Evolutionary conservation across 1,140 invertebrate species (phyloP), one percentile per base, ranked within the genome.

Genomic region (Apis laboriosa): DNA sequence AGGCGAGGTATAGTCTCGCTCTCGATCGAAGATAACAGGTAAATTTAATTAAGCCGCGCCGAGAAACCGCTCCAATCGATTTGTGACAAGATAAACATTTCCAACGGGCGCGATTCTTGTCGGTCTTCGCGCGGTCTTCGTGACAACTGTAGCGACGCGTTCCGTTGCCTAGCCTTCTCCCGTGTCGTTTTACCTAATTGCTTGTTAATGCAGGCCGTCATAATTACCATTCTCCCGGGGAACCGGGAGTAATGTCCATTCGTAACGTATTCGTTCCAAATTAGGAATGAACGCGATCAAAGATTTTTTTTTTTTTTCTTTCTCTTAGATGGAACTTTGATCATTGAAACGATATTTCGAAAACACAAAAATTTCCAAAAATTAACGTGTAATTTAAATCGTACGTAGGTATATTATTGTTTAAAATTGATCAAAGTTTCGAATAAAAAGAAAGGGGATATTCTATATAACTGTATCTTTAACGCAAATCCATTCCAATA

Each of bases 41-140:
- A 79, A 79, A 84, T 73, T 78, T 79, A 79, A 84, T 84, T 84
- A 84, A 84, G 74, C 82, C 82, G 77, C 70, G 28, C 58, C 51
- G 53, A 67, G 71, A 77, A 43, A 43, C 51, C 74, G 21, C 74
- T 83, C 72, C 66, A 71, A 77, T 83, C 80, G 80, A 81, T 81
- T 81, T 60, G 61, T 53, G 80, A 76, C 80, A 67, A 81, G 80
- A 81, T 81, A 81, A 81, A 81, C 80, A 64, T 81, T 76, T 81
- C 72, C 55, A 68, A 28, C 28, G 55, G 21, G 21, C 77, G n/a
- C 79, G 80, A 67, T 43, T 67, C 80, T 68, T 81, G 72, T 76
- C 76, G 43, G 72, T 76, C 73, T 53, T 81, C 72, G 63, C 80
- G 73, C 80, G 24, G n/a, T 67, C 72, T 49, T 51, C 63, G 72